These are phyloP conservation scores for Polietes domitor DNA, from an alignment of 2,888 invertebrate species.

Conservation along the genomic window DNA sequence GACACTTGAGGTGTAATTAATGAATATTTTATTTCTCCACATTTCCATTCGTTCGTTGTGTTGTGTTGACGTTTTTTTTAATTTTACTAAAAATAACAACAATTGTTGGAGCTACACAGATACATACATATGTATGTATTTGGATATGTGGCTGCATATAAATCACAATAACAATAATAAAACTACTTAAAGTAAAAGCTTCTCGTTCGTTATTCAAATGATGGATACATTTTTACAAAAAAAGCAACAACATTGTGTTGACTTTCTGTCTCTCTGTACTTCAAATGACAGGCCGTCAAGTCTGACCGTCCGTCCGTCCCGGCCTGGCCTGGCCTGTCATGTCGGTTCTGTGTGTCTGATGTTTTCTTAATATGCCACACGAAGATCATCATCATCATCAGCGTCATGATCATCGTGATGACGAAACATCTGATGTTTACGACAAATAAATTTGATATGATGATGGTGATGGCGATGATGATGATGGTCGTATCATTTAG, in stretches of 20 bases:
- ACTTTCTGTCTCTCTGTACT: background rate
- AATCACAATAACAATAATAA: slow-evolving; percentile 1
- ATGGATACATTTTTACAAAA: background rate
- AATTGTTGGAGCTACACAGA: slow-evolving; percentile 6
- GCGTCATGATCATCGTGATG: background rate
- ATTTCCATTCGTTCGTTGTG: background rate
- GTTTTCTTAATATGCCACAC: background rate
- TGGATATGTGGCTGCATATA: background rate
- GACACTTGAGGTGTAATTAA: slow-evolving; percentile 51
- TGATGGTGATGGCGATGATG: background rate
- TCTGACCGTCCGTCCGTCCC: background rate
- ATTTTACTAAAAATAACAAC: slow-evolving; percentile 24
- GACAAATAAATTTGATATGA: background rate
- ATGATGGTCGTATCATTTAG: slow-evolving; percentile 19
- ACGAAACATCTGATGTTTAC: background rate
- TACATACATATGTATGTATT: background rate
- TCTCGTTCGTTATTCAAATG: background rate
- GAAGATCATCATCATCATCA: background rate
- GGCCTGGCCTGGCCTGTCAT: background rate
- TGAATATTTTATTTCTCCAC: slow-evolving; percentile 30
- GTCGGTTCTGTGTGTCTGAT: background rate
- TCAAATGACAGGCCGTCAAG: slow-evolving; percentile 3
- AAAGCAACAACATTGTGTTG: background rate
- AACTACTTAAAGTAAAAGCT: slow-evolving; percentile 14
- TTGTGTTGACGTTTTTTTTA: background rate